Conservation (phyloP, 2,113 vertebrate genomes). For the Ailurus styani region DNA sequence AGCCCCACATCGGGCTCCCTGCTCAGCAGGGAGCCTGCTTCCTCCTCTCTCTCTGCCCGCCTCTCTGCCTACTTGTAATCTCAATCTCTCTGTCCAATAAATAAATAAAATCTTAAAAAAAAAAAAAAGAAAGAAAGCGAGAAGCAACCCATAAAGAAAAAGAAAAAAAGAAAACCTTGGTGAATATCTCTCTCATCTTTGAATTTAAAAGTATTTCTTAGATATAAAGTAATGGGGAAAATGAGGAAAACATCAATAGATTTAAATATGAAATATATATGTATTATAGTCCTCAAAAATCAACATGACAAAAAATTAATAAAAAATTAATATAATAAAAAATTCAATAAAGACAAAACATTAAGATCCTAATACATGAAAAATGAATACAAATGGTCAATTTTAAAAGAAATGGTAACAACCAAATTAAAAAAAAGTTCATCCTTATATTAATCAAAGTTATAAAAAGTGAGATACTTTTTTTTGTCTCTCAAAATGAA, state of each 20-base stretch:
- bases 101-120: neutral
- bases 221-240: neutral
- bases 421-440: neutral
- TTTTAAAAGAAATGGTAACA: neutral
- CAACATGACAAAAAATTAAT: neutral
- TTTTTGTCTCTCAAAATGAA: neutral
- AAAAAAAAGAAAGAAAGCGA: neutral
- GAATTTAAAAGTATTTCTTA: neutral
- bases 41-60: too few relatives aligned
- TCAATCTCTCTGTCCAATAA: too few relatives aligned
- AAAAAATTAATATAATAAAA: neutral
- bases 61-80: too few relatives aligned
- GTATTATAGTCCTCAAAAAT: neutral
- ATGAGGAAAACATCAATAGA: neutral
- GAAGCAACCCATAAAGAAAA: neutral
- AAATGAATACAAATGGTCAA: neutral
- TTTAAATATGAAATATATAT: neutral
- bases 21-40: too few relatives aligned
- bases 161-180: neutral
- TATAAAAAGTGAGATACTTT: neutral
- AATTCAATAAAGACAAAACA: conserved; percentile 16
- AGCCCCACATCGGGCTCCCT: too few relatives aligned
- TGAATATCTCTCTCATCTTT: neutral
- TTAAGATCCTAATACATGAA: neutral
- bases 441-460: neutral